Conservation (phyloP, 2,113 vertebrate genomes). For the Hyla sarda region DNA sequence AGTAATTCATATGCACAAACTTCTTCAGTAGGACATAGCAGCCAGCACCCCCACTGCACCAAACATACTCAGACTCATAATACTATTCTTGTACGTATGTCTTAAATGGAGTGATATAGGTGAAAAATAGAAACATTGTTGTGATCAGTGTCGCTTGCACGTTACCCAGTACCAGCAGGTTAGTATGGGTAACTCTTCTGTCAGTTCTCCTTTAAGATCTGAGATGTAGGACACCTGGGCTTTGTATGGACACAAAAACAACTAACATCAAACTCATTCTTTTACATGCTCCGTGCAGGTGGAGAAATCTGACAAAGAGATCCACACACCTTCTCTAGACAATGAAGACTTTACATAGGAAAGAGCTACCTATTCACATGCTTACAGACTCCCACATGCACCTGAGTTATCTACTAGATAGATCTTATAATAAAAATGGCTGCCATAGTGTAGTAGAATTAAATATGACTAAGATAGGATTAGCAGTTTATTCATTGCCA, state of each 20-base stretch:
- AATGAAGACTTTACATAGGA: neutral
- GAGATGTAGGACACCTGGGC: constrained; percentile 15
- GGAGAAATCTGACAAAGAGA: neutral
- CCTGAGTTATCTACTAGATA: neutral
- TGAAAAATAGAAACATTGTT: too few relatives aligned
- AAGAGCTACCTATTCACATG: neutral
- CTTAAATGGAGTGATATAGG: too few relatives aligned
- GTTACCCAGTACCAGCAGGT: too few relatives aligned
- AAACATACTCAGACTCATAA: too few relatives aligned
- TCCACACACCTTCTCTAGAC: neutral
- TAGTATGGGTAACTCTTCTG: too few relatives aligned
- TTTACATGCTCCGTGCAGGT: neutral
- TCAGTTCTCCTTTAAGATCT: constrained; percentile 1
- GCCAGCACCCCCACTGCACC: too few relatives aligned
- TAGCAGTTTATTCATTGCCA: neutral
- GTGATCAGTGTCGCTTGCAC: too few relatives aligned
- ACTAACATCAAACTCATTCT: constrained; percentile 8
- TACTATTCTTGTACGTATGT: too few relatives aligned
- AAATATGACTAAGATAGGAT: too few relatives aligned
- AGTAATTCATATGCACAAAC: too few relatives aligned
- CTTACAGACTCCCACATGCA: neutral
- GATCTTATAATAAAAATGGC: neutral
- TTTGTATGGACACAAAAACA: neutral
- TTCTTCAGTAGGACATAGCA: too few relatives aligned
- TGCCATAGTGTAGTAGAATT: neutral